Evolutionary conservation across 1,140 invertebrate species (phyloP).

Genomic region (Conus betulinus): DNA sequence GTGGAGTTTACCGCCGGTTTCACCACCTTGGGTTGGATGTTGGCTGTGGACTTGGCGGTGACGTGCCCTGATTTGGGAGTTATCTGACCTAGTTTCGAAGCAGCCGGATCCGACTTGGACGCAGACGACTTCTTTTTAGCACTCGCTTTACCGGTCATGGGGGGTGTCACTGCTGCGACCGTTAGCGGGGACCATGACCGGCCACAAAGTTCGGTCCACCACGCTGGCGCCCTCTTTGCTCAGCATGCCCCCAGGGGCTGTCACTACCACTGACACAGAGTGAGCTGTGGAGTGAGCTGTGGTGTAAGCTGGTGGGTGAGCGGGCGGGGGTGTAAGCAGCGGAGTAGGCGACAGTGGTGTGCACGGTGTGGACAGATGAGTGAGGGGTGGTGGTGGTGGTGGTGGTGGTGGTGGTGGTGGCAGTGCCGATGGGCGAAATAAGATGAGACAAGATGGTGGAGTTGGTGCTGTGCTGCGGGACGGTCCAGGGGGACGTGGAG

Average conservation of each 20-base stretch:
- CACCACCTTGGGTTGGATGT: neutral
- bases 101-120: neutral
- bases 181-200: conserved; percentile 7
- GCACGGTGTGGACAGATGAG: neutral
- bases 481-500: neutral
- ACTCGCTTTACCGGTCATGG: neutral
- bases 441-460: neutral
- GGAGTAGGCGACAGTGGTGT: conserved; percentile 16
- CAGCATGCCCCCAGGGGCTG: neutral
- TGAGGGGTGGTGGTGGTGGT: conserved; percentile 26
- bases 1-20: neutral
- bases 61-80: neutral
- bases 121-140: neutral
- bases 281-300: neutral
- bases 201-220: conserved; percentile 4
- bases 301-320: conserved; percentile 34
- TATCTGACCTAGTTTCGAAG: no score
- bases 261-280: neutral
- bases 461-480: neutral
- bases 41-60: neutral
- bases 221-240: neutral
- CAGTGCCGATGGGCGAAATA: neutral
- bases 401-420: conserved; percentile 14
- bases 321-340: conserved; percentile 24
- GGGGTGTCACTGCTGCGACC: neutral